Conservation (phyloP, 2,888 invertebrate genomes). For the Orthosia cruda region DNA sequence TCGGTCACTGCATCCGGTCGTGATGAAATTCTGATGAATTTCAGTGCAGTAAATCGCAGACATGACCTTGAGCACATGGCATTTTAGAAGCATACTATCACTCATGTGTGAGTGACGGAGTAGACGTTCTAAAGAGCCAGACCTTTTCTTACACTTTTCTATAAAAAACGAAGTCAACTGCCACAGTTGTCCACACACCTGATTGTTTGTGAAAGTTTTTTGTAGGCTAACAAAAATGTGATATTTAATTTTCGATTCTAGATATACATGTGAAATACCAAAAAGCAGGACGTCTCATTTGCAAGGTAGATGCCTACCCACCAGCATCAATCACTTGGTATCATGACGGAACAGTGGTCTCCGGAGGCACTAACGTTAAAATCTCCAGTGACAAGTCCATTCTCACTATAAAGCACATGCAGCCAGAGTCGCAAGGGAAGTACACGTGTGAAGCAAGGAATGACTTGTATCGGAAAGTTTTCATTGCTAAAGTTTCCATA, state of each 20-base stretch:
- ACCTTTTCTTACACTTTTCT: neutral
- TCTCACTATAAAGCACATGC: slow-evolving; percentile 73
- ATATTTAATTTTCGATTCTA: slow-evolving; percentile 1
- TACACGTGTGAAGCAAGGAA: slow-evolving; percentile 74
- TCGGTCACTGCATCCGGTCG: no score
- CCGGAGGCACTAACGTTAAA: slow-evolving; percentile 52
- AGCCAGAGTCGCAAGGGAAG: slow-evolving; percentile 63
- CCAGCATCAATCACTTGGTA: slow-evolving; percentile 75
- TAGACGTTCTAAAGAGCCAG: neutral
- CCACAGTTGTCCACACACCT: neutral
- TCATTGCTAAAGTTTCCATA: slow-evolving; percentile 69
- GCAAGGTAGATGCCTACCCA: slow-evolving; percentile 75
- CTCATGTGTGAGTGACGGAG: neutral
- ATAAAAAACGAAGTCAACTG: neutral
- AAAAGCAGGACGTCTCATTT: slow-evolving; percentile 64
- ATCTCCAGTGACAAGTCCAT: slow-evolving; percentile 68
- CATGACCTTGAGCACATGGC: no score
- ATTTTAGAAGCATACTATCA: no score
- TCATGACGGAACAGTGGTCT: slow-evolving; percentile 61
- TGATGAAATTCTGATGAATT: no score
- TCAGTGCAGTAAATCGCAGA: no score
- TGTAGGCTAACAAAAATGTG: neutral
- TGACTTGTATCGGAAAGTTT: slow-evolving; percentile 50
- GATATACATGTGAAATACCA: slow-evolving; percentile 67
- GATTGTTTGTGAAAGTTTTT: neutral